Evolutionary conservation across 2,797 vertebrate genomes (phyloP).

Genomic region (Alfaro cultratus): DNA sequence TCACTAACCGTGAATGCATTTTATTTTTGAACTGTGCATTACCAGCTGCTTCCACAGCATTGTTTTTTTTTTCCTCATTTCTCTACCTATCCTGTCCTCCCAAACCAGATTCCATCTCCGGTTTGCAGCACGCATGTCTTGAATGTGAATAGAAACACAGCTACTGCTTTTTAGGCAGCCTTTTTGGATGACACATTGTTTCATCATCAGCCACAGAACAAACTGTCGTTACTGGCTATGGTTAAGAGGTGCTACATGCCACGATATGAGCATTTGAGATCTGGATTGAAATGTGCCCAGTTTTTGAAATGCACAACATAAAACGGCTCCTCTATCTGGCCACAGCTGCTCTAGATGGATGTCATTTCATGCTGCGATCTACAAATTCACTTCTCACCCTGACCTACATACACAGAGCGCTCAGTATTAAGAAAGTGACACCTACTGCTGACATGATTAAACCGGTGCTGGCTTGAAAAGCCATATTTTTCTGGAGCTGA

Average conservation of each 20-base stretch:
- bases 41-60: constrained; percentile 11
- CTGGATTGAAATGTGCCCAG: background rate
- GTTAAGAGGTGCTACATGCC: background rate
- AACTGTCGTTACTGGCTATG: constrained; percentile 32
- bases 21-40: background rate
- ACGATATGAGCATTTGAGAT: background rate
- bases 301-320: constrained; percentile 10
- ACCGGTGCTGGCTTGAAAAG: constrained; percentile 10
- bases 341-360: constrained; percentile 40
- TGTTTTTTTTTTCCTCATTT: background rate
- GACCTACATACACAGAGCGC: constrained; percentile 62
- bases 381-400: constrained; percentile 27
- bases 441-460: constrained; percentile 47
- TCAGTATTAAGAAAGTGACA: constrained; percentile 42
- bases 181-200: constrained; percentile 51
- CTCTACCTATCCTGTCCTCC: constrained; percentile 15
- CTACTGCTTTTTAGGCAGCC: constrained; percentile 51
- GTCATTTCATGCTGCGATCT: constrained; percentile 30
- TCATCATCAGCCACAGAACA: constrained; percentile 56
- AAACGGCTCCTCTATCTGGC: constrained; percentile 1
- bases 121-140: constrained; percentile 37
- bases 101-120: constrained; percentile 45
- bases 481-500: constrained; percentile 17
- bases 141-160: constrained; percentile 44
- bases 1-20: background rate